A percentile compares a stretch with the other conserved stretches of the same genome.
These are phyloP conservation scores for Cantharis lateralis DNA, from an alignment of 2,888 invertebrate genomes.

Conservation along the genomic window DNA sequence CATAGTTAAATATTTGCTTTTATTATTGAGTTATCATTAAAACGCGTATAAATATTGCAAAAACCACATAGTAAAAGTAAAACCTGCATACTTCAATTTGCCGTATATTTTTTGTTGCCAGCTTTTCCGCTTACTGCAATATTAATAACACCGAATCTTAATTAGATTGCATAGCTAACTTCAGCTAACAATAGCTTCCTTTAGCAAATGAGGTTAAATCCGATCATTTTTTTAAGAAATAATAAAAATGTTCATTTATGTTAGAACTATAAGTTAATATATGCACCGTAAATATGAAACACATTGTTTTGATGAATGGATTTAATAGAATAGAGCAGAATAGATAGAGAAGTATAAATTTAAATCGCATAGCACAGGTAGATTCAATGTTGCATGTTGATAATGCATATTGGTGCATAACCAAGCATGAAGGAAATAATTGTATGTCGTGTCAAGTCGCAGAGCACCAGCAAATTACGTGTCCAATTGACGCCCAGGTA, in stretches of 20 bases:
- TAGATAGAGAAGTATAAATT: not conserved
- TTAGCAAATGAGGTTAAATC: not conserved
- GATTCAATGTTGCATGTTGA: not conserved
- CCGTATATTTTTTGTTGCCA: not conserved
- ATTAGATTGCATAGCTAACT: not conserved
- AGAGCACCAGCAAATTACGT: not conserved
- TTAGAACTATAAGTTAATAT: not conserved
- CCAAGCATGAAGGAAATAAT: not conserved
- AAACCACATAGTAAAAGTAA: not conserved
- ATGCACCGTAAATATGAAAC: not conserved
- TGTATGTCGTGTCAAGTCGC: not conserved
- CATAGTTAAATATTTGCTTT: slow-evolving; percentile 11
- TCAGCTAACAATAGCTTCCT: not conserved
- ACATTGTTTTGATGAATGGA: not conserved
- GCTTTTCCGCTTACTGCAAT: not conserved
- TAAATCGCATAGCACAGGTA: not conserved
- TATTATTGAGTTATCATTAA: slow-evolving; percentile 16
- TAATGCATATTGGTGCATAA: not conserved
- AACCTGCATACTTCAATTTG: not conserved
- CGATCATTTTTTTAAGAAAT: not conserved
- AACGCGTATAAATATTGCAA: not conserved
- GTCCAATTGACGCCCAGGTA: not conserved
- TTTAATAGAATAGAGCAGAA: not conserved
- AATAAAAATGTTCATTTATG: not conserved
- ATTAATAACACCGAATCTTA: not conserved